Percentiles rank a stretch among this genome's conserved stretches.
phyloP scores from a whole-genome alignment of 2,113 vertebrate genomes.

The Fregetta grallaria region DNA sequence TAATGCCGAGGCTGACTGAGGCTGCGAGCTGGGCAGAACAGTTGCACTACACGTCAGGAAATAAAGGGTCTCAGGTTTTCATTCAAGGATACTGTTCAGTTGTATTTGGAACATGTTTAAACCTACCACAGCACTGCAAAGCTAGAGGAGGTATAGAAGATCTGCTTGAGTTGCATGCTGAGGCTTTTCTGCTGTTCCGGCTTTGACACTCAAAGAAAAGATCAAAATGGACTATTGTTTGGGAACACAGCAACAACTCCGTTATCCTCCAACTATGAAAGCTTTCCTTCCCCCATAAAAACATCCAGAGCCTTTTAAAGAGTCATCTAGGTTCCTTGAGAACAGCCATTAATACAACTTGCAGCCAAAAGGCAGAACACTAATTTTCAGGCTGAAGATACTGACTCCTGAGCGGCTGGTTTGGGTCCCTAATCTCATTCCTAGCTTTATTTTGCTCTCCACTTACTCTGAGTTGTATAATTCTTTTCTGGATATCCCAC shows the following conservation, averaged over 20 bases:
- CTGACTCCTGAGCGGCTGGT: neutral
- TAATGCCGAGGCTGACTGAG: rapidly evolving
- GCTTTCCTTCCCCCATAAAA: neutral
- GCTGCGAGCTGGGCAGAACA: neutral
- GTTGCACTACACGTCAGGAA: neutral
- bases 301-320: neutral
- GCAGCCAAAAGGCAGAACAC: neutral
- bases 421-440: neutral
- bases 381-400: neutral
- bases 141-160: neutral
- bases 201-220: neutral
- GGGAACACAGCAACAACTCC: neutral
- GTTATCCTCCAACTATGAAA: neutral
- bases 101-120: neutral
- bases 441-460: neutral
- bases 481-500: neutral
- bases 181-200: neutral
- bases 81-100: neutral
- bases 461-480: neutral
- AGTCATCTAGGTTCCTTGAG: neutral
- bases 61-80: neutral
- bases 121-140: neutral
- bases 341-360: neutral
- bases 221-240: neutral
- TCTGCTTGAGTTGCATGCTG: rapidly evolving